Base-by-base conservation (phyloP, 1,140 invertebrate species). In the Drosophila setifemur region DNA sequence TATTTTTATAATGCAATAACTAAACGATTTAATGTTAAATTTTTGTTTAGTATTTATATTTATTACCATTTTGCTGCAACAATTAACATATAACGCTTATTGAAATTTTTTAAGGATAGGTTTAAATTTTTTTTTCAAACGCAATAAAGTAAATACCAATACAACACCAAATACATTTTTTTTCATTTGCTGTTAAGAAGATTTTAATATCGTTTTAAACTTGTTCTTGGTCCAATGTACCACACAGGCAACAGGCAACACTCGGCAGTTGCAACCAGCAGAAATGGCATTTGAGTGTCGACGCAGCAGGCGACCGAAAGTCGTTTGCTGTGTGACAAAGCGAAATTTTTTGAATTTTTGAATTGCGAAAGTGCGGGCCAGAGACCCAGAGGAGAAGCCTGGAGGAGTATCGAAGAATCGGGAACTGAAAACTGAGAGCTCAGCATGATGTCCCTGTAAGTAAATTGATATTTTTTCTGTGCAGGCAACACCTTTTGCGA, bases 291-390 rank as follows among this genome's bases (percentile, higher is more conserved):
- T 86, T 79, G 79, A 85, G 79, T 86, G 79, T 86, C 71, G 79
- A 70, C 74, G 14, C 79, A 86, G 81, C 81, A 86, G 69, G 81
- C 47, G 19, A 54, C 53, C 66, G 31, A 66, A 37, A 60, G 66
- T 45, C 61, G 53, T 70, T 70, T 70, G 52, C 47, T 77, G 70
- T 76, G 69, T 86, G 79, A 85, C 81, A 75, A 61, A 75, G 79
- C 67, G 72, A 81, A 81, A 85, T 81, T 75, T 82, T 82, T 82
- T 71, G 75, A 42, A 73, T 79, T 82, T 83, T 78, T 63, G 81
- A 54, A 87, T 85, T 87, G 81, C 81, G 68, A 66, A 83, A 60
- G 75, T 86, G 81, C 81, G 81, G 75, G 79, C 43, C 49, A 2
- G 29, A 3, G 26, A n/a, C 48, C 49, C 37, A 37, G 50, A 67